These are phyloP conservation scores for Aphyosemion australe DNA, from an alignment of 2,113 vertebrate species.

Conservation along the genomic window DNA sequence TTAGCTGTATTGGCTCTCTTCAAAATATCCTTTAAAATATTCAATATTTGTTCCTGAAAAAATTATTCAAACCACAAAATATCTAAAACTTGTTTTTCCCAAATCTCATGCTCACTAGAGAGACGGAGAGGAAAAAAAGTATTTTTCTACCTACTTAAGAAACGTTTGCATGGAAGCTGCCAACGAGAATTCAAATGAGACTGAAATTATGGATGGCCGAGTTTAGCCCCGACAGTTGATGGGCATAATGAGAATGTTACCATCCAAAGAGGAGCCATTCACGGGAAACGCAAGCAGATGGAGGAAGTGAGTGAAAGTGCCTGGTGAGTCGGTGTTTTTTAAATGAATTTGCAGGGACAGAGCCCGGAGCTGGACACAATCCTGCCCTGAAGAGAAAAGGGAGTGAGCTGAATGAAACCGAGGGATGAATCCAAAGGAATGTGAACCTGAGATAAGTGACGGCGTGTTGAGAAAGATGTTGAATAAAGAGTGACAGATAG, in stretches of 20 bases:
- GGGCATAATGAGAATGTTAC: constrained; percentile 61
- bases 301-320: constrained; percentile 37
- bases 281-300: constrained; percentile 48
- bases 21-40: too few relatives aligned
- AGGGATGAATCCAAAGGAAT: not conserved
- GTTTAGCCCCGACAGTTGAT: constrained; percentile 59
- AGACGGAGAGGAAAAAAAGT: too few relatives aligned
- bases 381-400: not conserved
- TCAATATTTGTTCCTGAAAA: too few relatives aligned
- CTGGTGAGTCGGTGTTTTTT: constrained; percentile 51
- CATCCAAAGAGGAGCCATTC: constrained; percentile 55
- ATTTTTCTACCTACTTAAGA: constrained; percentile 43
- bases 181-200: constrained; percentile 67
- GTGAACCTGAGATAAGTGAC: not conserved
- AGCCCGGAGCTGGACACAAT: too few relatives aligned
- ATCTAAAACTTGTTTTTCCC: too few relatives aligned
- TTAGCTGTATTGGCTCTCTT: too few relatives aligned
- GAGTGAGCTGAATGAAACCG: constrained; percentile 2
- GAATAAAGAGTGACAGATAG: not conserved
- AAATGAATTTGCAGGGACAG: too few relatives aligned
- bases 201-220: constrained; percentile 60
- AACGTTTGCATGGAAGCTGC: constrained; percentile 61
- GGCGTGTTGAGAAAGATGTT: not conserved
- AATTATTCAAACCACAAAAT: too few relatives aligned
- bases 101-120: too few relatives aligned